Evolutionary conservation across 2,888 invertebrate genomes (phyloP), one percentile per base, ranked within the genome.

Genomic region (Noctuana brunneofusca): DNA sequence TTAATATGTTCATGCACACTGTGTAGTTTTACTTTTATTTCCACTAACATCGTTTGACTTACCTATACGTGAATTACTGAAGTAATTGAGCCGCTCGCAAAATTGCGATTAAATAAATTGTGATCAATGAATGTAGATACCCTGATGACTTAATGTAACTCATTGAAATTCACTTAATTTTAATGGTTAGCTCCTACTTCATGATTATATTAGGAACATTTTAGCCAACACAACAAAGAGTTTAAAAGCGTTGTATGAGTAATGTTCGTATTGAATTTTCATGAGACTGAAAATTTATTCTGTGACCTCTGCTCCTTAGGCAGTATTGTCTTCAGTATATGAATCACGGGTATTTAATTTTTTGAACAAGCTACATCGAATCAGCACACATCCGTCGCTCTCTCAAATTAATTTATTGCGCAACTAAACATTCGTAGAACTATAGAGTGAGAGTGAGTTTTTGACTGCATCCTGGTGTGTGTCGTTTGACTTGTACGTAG

Each of bases 251-350:
- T 41, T 16, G 8, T 49, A 74, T 85, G 86, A 85, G 79, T 85
- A 84, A 84, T 72, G 67, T 78, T 56, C 55, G 54, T 64, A 73
- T 79, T 80, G 70, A 80, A 83, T 79, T 86, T 85, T 84, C 83
- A 87, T 83, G 79, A 75, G 64, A 73, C 74, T 73, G 72, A 75
- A 78, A 80, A 83, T 83, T 83, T 82, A 79, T 80, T 75, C 79
- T 72, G 74, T 84, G 82, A 87, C 86, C 87, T 84, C 83, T 86
- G 83, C 78, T 77, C 77, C 70, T 75, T 76, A 78, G 69, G 54
- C 72, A 67, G 73, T 68, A 82, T 86, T 87, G 83, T 84, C 78
- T 79, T 71, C n/a, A 38, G 6, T 71, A 72, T 75, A 66, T 87
- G 84, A 87, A 70, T 86, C 83, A 86, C 41, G 12, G 4, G 14